These are phyloP conservation scores for Drosophila subobscura DNA, from an alignment of 1,140 invertebrate species.

Conservation along the genomic window DNA sequence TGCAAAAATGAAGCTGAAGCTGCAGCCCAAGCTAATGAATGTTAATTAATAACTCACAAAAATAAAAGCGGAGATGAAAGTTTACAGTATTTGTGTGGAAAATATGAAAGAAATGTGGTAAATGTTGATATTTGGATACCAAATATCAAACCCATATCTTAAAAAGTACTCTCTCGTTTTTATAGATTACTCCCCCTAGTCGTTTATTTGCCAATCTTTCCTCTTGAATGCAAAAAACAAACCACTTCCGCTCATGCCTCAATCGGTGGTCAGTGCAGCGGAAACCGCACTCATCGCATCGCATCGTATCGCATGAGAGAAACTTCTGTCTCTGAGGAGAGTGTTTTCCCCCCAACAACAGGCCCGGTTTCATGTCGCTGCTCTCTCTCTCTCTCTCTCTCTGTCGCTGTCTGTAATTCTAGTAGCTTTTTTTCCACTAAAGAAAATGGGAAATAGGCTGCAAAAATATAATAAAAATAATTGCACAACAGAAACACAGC, in stretches of 20 bases:
- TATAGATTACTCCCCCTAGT: slow-evolving; percentile 11
- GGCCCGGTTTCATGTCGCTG: not conserved
- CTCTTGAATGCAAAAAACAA: slow-evolving; percentile 49
- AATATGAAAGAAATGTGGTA: slow-evolving; percentile 27
- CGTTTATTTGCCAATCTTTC: slow-evolving; percentile 10
- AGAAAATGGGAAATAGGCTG: slow-evolving; percentile 51
- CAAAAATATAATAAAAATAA: slow-evolving; percentile 76
- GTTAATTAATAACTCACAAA: slow-evolving; percentile 49
- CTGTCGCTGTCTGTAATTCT: slow-evolving; percentile 48
- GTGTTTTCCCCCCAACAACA: not conserved
- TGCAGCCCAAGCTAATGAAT: slow-evolving; percentile 25
- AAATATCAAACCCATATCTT: no score
- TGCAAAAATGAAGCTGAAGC: slow-evolving; percentile 23
- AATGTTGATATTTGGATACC: no score
- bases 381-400: not conserved
- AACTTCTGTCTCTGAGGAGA: slow-evolving; percentile 32
- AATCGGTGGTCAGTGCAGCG: slow-evolving; percentile 62
- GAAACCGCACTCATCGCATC: slow-evolving; percentile 51
- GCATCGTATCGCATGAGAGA: slow-evolving; percentile 7
- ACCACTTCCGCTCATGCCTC: slow-evolving; percentile 66
- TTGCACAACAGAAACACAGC: slow-evolving; percentile 64
- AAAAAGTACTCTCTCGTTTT: not conserved
- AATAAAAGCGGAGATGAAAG: slow-evolving; percentile 1
- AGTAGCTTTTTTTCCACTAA: slow-evolving; percentile 27
- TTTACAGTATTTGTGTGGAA: slow-evolving; percentile 19